Conservation (phyloP, 2,113 vertebrate genomes). For the Asarcornis scutulata region DNA sequence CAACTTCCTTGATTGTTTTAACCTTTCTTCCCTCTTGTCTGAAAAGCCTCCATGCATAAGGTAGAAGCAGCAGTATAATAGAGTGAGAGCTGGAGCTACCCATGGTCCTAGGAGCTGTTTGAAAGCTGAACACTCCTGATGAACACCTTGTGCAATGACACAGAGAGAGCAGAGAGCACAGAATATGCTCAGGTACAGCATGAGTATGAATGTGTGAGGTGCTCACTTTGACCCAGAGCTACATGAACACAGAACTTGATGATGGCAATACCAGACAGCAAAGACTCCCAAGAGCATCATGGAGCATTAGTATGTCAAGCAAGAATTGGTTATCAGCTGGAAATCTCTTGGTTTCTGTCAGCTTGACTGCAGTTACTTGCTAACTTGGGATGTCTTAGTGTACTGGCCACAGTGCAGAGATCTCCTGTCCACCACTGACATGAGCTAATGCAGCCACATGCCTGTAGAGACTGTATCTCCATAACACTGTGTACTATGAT, state of each 20-base stretch:
- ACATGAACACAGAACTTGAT: not conserved
- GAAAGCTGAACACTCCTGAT: not conserved
- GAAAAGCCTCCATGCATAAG: not conserved
- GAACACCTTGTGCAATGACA: not conserved
- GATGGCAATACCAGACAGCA: not conserved
- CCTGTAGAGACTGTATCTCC: rapidly evolving
- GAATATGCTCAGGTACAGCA: not conserved
- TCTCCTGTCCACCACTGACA: rapidly evolving
- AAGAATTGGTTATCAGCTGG: not conserved
- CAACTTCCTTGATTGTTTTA: not conserved
- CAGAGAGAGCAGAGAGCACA: not conserved
- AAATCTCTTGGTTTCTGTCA: not conserved
- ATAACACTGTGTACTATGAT: too few species aligned
- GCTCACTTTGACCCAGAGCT: not conserved
- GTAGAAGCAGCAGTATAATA: not conserved
- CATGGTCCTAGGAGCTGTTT: too few species aligned
- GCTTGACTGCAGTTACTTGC: not conserved
- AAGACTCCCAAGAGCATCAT: not conserved
- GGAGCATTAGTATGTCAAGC: not conserved
- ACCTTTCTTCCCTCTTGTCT: not conserved
- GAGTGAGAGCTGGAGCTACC: not conserved
- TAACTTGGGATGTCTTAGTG: not conserved
- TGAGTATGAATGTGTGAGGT: not conserved
- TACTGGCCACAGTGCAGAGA: not conserved
- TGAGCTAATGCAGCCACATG: not conserved